Evolutionary conservation across 2,888 invertebrate species (phyloP).

Genomic region (Drosophila peninsularis): DNA sequence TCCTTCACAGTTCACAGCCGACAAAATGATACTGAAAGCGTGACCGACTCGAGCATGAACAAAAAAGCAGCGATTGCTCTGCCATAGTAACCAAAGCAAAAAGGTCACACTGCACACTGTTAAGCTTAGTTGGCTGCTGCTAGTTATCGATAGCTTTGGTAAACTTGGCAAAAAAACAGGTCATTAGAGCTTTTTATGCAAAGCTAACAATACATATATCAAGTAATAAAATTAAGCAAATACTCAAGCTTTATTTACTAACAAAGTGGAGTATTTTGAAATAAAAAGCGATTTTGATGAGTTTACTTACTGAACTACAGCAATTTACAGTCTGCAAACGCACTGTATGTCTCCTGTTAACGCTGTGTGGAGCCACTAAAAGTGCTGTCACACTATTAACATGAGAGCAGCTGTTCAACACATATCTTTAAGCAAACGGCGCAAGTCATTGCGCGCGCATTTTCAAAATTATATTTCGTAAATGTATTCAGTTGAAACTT

Average conservation of each 20-base stretch:
- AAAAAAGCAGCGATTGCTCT: conserved; percentile 22
- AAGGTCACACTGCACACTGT: conserved; percentile 20
- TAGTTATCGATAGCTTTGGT: conserved; percentile 10
- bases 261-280: not conserved
- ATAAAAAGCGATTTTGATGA: not conserved
- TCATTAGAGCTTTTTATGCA: not conserved
- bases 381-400: not conserved
- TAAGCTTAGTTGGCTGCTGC: conserved; percentile 12
- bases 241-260: not conserved
- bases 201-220: not conserved
- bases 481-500: not conserved
- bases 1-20: conserved; percentile 64
- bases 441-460: not conserved
- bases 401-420: conserved; percentile 7
- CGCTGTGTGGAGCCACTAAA: not conserved
- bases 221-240: not conserved
- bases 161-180: not conserved
- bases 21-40: conserved; percentile 65
- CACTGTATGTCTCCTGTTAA: conserved; percentile 25
- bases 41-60: conserved; percentile 40
- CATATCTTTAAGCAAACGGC: not conserved
- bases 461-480: not conserved
- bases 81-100: not conserved
- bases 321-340: not conserved
- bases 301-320: not conserved